phyloP scores from a whole-genome alignment of 2,888 invertebrate species.

The Brenthis hecate region DNA sequence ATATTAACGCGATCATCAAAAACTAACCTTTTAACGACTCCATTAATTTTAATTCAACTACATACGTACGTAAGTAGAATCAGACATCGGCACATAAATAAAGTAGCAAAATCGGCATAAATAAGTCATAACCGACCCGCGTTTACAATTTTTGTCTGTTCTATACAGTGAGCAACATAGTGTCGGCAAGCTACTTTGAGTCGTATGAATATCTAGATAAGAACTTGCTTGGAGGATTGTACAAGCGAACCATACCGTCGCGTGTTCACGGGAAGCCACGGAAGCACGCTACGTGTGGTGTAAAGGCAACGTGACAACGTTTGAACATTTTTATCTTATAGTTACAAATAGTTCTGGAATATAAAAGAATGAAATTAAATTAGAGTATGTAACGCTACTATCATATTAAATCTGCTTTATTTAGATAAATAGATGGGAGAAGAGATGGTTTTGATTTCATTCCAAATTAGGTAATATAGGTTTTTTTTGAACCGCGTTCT shows the following conservation, averaged over 20 bases:
- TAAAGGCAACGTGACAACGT: slow-evolving; percentile 39
- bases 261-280: slow-evolving; percentile 51
- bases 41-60: slow-evolving; percentile 13
- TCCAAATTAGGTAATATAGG: too few species aligned
- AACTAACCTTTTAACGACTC: slow-evolving; percentile 5
- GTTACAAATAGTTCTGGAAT: not conserved
- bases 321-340: slow-evolving; percentile 7
- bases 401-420: too few species aligned
- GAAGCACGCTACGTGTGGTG: slow-evolving; percentile 48
- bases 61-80: slow-evolving; percentile 14
- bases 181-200: not conserved
- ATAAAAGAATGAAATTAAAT: too few species aligned
- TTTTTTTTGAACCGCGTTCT: too few species aligned
- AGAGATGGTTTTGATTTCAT: too few species aligned
- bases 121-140: slow-evolving; percentile 52
- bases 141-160: slow-evolving; percentile 46
- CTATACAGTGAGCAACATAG: slow-evolving; percentile 19
- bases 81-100: slow-evolving; percentile 25
- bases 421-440: too few species aligned
- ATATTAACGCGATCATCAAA: not conserved
- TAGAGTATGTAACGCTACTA: too few species aligned
- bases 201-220: slow-evolving; percentile 5
- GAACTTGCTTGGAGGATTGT: slow-evolving; percentile 24
- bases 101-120: slow-evolving; percentile 44
- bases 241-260: slow-evolving; percentile 56